phyloP scores from a whole-genome alignment of 37 sponge, comb jelly and placozoan genomes.

The Crambe crambe region DNA sequence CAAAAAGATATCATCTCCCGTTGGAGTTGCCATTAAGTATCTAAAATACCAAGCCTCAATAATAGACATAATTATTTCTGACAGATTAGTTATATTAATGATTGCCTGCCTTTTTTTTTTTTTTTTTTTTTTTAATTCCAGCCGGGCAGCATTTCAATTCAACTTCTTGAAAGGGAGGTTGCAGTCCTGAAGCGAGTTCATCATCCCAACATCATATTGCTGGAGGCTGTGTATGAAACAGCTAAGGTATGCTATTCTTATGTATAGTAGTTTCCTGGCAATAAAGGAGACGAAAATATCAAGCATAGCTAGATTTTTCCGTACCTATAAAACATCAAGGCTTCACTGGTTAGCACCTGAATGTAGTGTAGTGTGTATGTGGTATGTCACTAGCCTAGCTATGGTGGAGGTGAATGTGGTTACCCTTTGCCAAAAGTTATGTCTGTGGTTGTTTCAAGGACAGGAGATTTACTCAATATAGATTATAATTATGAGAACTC shows the following conservation, averaged over 20 bases:
- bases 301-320: neutral
- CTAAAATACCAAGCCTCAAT: no score
- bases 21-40: no score
- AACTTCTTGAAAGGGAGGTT: slow-evolving; percentile 87
- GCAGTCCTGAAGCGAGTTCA: slow-evolving; percentile 75
- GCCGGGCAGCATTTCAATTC: slow-evolving; percentile 81
- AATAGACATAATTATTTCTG: no score
- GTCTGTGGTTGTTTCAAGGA: no score
- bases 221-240: slow-evolving; percentile 90
- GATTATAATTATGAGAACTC: no score
- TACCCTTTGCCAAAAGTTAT: no score
- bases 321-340: neutral
- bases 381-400: no score
- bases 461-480: no score
- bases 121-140: slow-evolving; percentile 7
- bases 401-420: no score
- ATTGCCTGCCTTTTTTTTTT: neutral
- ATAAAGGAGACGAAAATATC: neutral
- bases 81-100: no score
- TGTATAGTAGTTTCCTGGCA: neutral
- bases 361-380: neutral
- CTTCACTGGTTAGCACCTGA: neutral
- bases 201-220: slow-evolving; percentile 86
- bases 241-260: slow-evolving; percentile 75
- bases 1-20: no score